These are phyloP conservation scores for Corythaixoides concolor DNA, from an alignment of 2,113 vertebrate genomes.

Conservation along the genomic window DNA sequence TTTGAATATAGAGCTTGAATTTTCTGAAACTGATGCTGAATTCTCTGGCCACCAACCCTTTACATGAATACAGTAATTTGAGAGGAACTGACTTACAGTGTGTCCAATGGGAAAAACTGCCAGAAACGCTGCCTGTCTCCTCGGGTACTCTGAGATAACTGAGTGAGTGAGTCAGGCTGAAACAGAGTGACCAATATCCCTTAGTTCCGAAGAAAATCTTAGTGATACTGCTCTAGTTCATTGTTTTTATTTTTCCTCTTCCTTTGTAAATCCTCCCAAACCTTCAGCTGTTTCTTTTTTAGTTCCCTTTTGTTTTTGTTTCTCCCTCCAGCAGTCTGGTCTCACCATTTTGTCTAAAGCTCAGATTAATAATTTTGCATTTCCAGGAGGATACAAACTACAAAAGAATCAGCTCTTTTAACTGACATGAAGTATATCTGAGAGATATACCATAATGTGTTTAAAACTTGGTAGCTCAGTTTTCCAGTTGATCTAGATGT, in stretches of 20 bases:
- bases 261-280: not conserved
- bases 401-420: not conserved
- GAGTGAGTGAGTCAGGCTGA: not conserved
- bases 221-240: not conserved
- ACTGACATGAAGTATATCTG: not conserved
- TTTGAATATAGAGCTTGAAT: not conserved
- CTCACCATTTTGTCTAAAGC: not conserved
- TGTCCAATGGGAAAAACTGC: not conserved
- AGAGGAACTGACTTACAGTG: not conserved
- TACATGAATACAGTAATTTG: not conserved
- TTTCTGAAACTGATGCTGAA: not conserved
- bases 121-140: not conserved
- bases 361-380: not conserved
- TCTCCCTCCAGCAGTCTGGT: not conserved
- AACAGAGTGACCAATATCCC: fast-evolving
- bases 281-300: not conserved
- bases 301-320: not conserved
- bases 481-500: not conserved
- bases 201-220: not conserved
- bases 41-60: not conserved
- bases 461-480: not conserved
- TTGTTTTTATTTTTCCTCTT: not conserved
- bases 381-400: not conserved
- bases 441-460: not conserved
- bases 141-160: not conserved